Conservation (phyloP, 2,888 invertebrate species). For the Nomada fucata region DNA sequence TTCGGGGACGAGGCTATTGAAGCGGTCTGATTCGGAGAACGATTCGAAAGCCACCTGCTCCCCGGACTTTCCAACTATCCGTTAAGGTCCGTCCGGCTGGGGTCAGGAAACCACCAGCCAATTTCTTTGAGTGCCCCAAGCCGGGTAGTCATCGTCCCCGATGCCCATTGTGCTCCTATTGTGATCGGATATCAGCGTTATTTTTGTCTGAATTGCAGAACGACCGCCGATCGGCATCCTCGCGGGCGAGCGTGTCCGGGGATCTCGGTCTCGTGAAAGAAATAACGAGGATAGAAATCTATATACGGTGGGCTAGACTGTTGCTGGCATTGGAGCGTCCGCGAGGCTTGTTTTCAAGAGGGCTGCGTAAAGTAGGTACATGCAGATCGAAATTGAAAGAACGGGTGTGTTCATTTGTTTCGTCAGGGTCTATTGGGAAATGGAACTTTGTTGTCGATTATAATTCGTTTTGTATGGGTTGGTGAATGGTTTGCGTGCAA, state of each 20-base stretch:
- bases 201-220: slow-evolving; percentile 75
- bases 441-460: too few relatives aligned
- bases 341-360: too few relatives aligned
- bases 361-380: too few relatives aligned
- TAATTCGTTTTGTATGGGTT: too few relatives aligned
- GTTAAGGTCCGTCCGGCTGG: slow-evolving; percentile 74
- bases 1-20: slow-evolving; percentile 53
- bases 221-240: slow-evolving; percentile 42
- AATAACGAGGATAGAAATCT: slow-evolving; percentile 9
- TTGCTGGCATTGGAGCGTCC: not conserved
- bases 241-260: slow-evolving; percentile 20
- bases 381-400: too few relatives aligned
- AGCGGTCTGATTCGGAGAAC: slow-evolving; percentile 64
- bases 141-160: slow-evolving; percentile 69
- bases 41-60: slow-evolving; percentile 75
- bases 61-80: slow-evolving; percentile 78
- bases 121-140: slow-evolving; percentile 82
- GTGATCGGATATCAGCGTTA: slow-evolving; percentile 79
- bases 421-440: too few relatives aligned
- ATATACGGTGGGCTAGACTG: not conserved
- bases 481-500: too few relatives aligned
- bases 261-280: not conserved
- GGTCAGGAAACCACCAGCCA: slow-evolving; percentile 81
- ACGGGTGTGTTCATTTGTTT: too few relatives aligned
- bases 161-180: slow-evolving; percentile 78